Evolutionary conservation across 92 coral and sea anemone genomes (phyloP), one percentile per base, ranked within the genome.

Genomic region (Epizoanthus scotinus): DNA sequence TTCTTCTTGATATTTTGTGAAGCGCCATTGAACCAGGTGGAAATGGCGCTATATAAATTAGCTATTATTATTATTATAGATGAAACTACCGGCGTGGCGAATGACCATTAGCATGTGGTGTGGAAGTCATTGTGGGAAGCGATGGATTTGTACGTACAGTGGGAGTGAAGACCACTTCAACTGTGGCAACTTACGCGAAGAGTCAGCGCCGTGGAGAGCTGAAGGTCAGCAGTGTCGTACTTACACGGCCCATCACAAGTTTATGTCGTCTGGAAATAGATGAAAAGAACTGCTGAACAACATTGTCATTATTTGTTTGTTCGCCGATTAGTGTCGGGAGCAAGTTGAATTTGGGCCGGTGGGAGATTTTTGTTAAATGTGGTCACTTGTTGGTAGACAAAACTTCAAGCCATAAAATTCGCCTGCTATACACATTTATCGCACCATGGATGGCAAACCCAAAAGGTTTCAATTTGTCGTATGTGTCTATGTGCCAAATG

Each of bases 361-460:
- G n/a, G n/a, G n/a, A n/a, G n/a, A n/a, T n/a, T n/a, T n/a, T n/a
- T n/a, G n/a, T n/a, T n/a, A n/a, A n/a, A n/a, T n/a, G n/a, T n/a
- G n/a, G n/a, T n/a, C n/a, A n/a, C n/a, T 80, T 67, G 49, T 80
- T 80, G 5, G 84, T 80, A 50, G 75, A 34, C 12, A 66, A 80
- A 38, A 80, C 75, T 47, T 80, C 63, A 18, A 42, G 54, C 61
- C 47, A 78, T n/a, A 70, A 21, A 71, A 52, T 49, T 52, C 71
- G 71, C 50, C 71, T 42, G 6, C 71, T 66, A 47, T 6, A 66
- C 22, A 50, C 50, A 66, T 66, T 52, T 47, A 66, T 47, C 18
- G 71, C 71, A 66, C 71, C 71, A 10, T 66, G 71, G 18, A 66
- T 66, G 4, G 71, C 71, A 66, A 66, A 66, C 50, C 44, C 71